Base-by-base conservation (phyloP, 2,888 invertebrate genomes). In the Netelia fuscicornis region DNA sequence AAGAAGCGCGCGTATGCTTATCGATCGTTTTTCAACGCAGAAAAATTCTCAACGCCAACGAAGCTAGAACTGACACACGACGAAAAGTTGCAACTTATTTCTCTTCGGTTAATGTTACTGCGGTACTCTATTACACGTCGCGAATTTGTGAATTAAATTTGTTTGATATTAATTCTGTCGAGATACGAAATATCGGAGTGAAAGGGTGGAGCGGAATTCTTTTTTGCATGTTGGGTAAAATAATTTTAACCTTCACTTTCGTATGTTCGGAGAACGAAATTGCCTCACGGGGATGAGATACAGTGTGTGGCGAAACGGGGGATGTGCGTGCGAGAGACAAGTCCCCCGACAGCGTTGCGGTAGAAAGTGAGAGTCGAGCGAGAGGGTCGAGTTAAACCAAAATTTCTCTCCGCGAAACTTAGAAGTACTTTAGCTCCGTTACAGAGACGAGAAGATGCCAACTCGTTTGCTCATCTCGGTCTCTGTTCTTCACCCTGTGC, bases 1-100 rank as follows among this genome's bases (percentile, higher is more conserved):
- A 62, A 85, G 85, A 83, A 81, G 67, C 86, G 62, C 81, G 81
- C 84, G 70, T 81, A 42, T 77, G 54, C 54, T 70, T 72, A 77
- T 77, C 79, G 80, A 81, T 64, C 58, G 58, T 42, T 74, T 74
- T 42, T 42, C 25, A 70, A 70, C 72, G 44, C 54, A 48, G 37
- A 62, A 62, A 13, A 54, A 13, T 78, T 37, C 37, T 6, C 44
- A 9, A 60, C 17, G 8, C 30, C 52, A 2, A 13, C 6, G 13
- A 58, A 48, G 71, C 42, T 58, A 9, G 11, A 56, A 20, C 30
- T 2, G n/a, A 17, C 2, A 20, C 2, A 20, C 42, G 17, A 42
- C n/a, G 23, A 42, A 60, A 10, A 64, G n/a, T 54, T 48, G 30
- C 3, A 62, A 58, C 17, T 62, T 58, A 60, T 9, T 62, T 8